Evolutionary conservation across 2,797 vertebrate genomes (phyloP), one percentile per base, ranked within the genome.

Genomic region (Poeciliopsis paucimaculata): DNA sequence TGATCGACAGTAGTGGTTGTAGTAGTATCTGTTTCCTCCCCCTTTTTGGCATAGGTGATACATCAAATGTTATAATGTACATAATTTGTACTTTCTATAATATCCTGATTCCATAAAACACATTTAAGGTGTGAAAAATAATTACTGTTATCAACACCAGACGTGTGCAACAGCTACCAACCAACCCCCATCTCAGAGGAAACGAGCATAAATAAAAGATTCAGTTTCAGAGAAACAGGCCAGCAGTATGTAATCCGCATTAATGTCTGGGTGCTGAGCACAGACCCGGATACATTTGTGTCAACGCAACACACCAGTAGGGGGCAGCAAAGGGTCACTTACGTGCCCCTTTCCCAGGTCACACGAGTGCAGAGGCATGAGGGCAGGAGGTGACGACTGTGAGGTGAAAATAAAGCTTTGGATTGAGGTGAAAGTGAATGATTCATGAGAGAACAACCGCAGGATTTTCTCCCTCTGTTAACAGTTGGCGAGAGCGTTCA

Each of bases 271-370:
- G 45, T 45, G 39, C 39, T 70, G 66, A 45, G 26, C 41, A 70
- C 66, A 45, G 66, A 16, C 6, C 28, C 1, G n/a, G 12, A 15
- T 18, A 8, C 31, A 1, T 23, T 1, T 41, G 15, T 77, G 31
- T 68, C 0, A 57, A 55, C 68, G 53, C 15, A 28, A 2, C 0
- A 0, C 4, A 80, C 90, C 94, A 93, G 88, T 84, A 94, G 93
- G 82, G 82, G 93, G 93, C 88, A 93, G 93, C 94, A 95, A 46
- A 94, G 57, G 84, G 36, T 26, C 46, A 79, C 84, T 62, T 76
- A 10, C 68, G 45, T 9, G 11, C 12, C 47, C 41, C 43, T 23
- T 28, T 45, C 43, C 46, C 78, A 41, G 60, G 47, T 66, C 28
- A 31, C 5, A 81, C 1, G 0, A 45, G 60, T 23, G 39, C 15